phyloP scores from a whole-genome alignment of 2,113 vertebrate genomes.

The Cairina moschata region DNA sequence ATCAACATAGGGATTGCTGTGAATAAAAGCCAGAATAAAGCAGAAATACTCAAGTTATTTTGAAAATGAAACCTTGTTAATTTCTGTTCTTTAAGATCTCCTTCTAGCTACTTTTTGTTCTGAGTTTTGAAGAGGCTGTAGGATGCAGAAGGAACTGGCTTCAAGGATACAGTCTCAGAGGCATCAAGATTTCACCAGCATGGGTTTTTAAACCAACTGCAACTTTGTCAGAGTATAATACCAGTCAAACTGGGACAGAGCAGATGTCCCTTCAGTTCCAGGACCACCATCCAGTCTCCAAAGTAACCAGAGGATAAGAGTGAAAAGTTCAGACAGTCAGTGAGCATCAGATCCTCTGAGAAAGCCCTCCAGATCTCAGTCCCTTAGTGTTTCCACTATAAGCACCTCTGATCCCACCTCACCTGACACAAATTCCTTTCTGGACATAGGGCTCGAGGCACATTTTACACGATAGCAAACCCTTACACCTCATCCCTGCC shows the following conservation, averaged over 20 bases:
- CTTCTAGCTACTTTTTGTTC: neutral
- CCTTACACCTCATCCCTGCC: neutral
- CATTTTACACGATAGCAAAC: neutral
- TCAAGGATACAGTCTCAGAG: neutral
- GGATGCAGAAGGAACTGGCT: neutral
- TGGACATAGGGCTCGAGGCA: fast-evolving
- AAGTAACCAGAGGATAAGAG: neutral
- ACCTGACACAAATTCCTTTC: neutral
- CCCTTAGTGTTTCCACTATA: neutral
- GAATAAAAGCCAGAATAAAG: neutral
- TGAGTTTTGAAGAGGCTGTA: neutral
- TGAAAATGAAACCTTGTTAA: neutral
- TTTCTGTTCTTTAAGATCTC: neutral
- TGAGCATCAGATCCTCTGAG: neutral
- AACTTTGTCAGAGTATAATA: neutral
- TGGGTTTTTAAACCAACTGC: neutral
- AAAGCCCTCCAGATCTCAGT: neutral
- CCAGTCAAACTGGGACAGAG: neutral
- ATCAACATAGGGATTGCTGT: neutral
- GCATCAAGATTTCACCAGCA: neutral
- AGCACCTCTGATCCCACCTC: too few relatives aligned
- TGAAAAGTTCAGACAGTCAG: neutral
- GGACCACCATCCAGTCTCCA: neutral
- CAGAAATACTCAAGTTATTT: neutral
- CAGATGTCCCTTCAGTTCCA: neutral